These are phyloP conservation scores for Drosophila chauvacae DNA, from an alignment of 1,140 invertebrate genomes.

Conservation along the genomic window DNA sequence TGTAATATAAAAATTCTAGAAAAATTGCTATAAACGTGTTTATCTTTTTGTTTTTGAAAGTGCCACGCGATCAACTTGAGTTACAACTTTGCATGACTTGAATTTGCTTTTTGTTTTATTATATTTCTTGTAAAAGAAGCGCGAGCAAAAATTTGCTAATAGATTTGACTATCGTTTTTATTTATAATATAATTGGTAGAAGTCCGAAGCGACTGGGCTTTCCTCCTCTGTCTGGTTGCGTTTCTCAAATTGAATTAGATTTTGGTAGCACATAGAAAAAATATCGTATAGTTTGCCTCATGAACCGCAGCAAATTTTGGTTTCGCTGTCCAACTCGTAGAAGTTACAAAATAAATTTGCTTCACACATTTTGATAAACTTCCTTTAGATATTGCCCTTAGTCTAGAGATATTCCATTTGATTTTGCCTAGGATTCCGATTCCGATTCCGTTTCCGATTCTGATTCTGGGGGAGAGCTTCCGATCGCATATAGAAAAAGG, in stretches of 20 bases:
- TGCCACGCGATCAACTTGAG: constrained; percentile 61
- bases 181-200: constrained; percentile 62
- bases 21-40: constrained; percentile 79
- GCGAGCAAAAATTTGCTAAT: constrained; percentile 83
- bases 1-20: constrained; percentile 83
- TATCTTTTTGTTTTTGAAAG: constrained; percentile 47
- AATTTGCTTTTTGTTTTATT: constrained; percentile 37
- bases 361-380: constrained; percentile 65
- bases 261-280: constrained; percentile 75
- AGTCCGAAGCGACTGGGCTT: constrained; percentile 67
- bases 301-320: constrained; percentile 58
- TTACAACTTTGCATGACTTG: constrained; percentile 60
- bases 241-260: constrained; percentile 42
- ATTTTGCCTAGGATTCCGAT: constrained; percentile 36
- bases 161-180: constrained; percentile 74
- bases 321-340: constrained; percentile 38
- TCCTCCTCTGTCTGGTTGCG: constrained; percentile 33
- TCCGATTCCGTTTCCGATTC: constrained; percentile 2
- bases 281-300: constrained; percentile 68
- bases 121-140: constrained; percentile 73
- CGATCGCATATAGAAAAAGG: constrained; percentile 43
- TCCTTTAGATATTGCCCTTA: constrained; percentile 30
- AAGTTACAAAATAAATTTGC: constrained; percentile 67
- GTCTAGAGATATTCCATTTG: constrained; percentile 50
- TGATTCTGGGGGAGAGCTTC: constrained; percentile 11